A percentile compares a stretch with the other conserved stretches of the same genome.
Evolutionary conservation across 2,113 vertebrate species (phyloP).

Genomic region (Craseonycteris thonglongyai): DNA sequence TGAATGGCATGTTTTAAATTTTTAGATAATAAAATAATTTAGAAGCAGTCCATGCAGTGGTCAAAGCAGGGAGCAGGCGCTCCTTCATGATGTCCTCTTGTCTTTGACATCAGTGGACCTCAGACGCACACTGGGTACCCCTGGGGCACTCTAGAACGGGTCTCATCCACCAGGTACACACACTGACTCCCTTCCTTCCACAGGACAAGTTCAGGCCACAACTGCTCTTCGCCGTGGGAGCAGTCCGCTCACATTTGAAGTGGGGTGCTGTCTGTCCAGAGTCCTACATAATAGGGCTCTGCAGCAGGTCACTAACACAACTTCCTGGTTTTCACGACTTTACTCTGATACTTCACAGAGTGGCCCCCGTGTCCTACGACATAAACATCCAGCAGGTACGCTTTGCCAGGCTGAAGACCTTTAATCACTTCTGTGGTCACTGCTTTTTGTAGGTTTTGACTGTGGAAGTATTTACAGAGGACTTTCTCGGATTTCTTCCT

Average conservation of each 20-base stretch:
- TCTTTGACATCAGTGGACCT: constrained; percentile 74
- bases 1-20: constrained; percentile 74
- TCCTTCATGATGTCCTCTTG: constrained; percentile 67
- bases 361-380: constrained; percentile 94
- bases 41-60: constrained; percentile 91
- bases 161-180: constrained; percentile 73
- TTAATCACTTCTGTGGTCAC: constrained; percentile 96
- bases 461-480: constrained; percentile 98
- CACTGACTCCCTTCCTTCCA: constrained; percentile 88
- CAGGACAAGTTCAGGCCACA: constrained; percentile 83
- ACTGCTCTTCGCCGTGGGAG: constrained; percentile 83
- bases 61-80: constrained; percentile 75
- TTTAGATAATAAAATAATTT: constrained; percentile 84
- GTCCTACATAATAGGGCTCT: constrained; percentile 80
- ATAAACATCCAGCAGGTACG: constrained; percentile 97
- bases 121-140: constrained; percentile 55
- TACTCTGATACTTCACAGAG: constrained; percentile 97
- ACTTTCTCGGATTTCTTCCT: constrained; percentile 96
- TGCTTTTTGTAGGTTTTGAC: constrained; percentile 94
- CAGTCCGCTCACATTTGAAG: constrained; percentile 85
- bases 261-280: constrained; percentile 81
- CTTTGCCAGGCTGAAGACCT: constrained; percentile 91
- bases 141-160: constrained; percentile 53
- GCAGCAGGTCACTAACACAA: constrained; percentile 86
- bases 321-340: constrained; percentile 97